Conservation (phyloP, 2,113 vertebrate species). For the Micronycteris hirsuta region DNA sequence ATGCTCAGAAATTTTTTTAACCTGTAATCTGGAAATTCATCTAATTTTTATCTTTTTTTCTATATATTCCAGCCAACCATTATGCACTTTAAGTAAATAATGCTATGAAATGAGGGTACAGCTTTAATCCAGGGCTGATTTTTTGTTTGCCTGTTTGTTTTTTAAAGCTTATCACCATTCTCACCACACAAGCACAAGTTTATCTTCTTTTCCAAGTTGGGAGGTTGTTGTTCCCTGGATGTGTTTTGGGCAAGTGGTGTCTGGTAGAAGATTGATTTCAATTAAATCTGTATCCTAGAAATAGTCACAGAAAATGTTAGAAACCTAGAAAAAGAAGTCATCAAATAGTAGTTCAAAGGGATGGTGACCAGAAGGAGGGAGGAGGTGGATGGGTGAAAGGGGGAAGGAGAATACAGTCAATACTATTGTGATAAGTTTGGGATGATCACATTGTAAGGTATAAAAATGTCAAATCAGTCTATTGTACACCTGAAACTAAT, state of each 20-base stretch:
- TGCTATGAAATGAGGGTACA: not conserved
- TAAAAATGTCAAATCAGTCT: not conserved
- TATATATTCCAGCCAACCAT: not conserved
- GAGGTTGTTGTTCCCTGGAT: not conserved
- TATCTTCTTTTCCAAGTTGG: not conserved
- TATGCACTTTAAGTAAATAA: not conserved
- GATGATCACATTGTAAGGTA: too few relatives aligned
- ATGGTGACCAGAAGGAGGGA: too few relatives aligned
- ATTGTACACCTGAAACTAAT: not conserved
- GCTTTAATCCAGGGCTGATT: not conserved
- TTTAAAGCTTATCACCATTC: not conserved
- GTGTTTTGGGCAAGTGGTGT: not conserved
- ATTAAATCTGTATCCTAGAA: not conserved
- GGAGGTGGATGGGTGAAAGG: not conserved
- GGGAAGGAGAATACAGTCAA: not conserved
- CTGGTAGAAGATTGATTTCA: not conserved
- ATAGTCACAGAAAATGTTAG: not conserved
- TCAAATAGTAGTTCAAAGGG: slow-evolving; percentile 29
- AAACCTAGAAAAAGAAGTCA: not conserved
- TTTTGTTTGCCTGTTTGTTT: too few relatives aligned
- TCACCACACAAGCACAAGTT: not conserved
- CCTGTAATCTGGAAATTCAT: not conserved
- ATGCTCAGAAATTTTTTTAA: not conserved
- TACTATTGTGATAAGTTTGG: not conserved
- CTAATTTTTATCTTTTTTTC: not conserved